Evolutionary conservation across 2,113 vertebrate species (phyloP).

Genomic region (Vicugna pacos): DNA sequence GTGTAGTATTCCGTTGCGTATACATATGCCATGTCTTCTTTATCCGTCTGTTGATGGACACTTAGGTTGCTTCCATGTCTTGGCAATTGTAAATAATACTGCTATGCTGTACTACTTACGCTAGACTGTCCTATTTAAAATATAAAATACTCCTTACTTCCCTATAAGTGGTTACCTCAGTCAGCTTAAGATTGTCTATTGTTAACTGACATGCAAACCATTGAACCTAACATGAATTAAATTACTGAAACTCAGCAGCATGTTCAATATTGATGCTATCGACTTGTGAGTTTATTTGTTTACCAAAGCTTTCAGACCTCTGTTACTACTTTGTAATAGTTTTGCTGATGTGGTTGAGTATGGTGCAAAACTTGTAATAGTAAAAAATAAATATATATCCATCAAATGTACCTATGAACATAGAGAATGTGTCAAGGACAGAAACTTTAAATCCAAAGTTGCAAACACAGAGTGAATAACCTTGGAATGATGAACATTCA

Average conservation of each 20-base stretch:
- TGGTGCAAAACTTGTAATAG: not conserved
- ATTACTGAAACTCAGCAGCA: slow-evolving; percentile 3
- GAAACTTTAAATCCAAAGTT: not conserved
- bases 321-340: not conserved
- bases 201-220: not conserved
- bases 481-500: slow-evolving; percentile 33
- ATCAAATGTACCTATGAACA: not conserved
- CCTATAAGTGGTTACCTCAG: not conserved
- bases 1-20: too few species aligned
- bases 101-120: too few species aligned
- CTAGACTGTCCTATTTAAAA: not conserved
- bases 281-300: not conserved
- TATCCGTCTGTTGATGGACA: too few species aligned
- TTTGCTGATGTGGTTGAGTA: not conserved
- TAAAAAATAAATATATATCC: not conserved
- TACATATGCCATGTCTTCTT: too few species aligned
- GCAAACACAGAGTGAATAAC: not conserved
- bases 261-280: not conserved
- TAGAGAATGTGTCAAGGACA: not conserved
- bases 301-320: not conserved
- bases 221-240: not conserved
- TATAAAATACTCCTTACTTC: not conserved
- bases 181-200: not conserved
- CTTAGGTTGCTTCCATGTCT: too few species aligned
- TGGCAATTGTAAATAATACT: too few species aligned